Percentiles rank a stretch among this genome's conserved stretches.
phyloP scores from a whole-genome alignment of 2,888 invertebrate species.

The Cactoblastis cactorum region DNA sequence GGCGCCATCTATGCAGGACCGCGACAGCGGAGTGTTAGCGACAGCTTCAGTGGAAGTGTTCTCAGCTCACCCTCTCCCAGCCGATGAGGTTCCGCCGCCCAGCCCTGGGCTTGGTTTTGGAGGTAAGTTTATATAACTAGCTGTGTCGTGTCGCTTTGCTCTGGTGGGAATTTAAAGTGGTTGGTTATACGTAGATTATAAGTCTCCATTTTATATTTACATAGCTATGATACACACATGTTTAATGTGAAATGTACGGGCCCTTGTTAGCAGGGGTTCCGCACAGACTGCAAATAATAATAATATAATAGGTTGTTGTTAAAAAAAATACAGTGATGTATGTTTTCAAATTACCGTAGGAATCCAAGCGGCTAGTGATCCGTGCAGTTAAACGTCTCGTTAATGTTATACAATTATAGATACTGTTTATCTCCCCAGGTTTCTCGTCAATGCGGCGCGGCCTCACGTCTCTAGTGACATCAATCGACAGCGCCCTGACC shows the following conservation, averaged over 20 bases:
- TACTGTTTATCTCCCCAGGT: slow-evolving; percentile 54
- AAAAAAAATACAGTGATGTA: no score
- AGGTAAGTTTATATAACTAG: slow-evolving; percentile 31
- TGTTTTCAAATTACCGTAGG: no score
- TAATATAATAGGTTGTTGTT: no score
- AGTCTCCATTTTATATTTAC: no score
- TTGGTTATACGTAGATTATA: no score
- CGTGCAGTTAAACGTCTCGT: no score
- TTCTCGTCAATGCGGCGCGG: slow-evolving; percentile 90
- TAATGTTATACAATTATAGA: background rate
- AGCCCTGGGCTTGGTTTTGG: slow-evolving; percentile 60
- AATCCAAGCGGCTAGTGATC: background rate
- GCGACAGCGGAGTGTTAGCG: slow-evolving; percentile 56
- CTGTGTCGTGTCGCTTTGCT: no score
- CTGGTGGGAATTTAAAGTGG: no score
- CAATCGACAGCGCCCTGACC: slow-evolving; percentile 89
- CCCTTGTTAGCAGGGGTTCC: no score
- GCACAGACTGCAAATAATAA: no score
- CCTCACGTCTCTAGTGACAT: slow-evolving; percentile 89
- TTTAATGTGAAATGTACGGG: no score
- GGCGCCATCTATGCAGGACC: slow-evolving; percentile 62
- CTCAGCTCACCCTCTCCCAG: slow-evolving; percentile 40
- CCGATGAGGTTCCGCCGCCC: slow-evolving; percentile 52
- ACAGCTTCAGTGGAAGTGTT: slow-evolving; percentile 55
- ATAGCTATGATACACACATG: no score